phyloP scores from a whole-genome alignment of 92 coral and sea anemone genomes.

The Chrysogorgia sp. region DNA sequence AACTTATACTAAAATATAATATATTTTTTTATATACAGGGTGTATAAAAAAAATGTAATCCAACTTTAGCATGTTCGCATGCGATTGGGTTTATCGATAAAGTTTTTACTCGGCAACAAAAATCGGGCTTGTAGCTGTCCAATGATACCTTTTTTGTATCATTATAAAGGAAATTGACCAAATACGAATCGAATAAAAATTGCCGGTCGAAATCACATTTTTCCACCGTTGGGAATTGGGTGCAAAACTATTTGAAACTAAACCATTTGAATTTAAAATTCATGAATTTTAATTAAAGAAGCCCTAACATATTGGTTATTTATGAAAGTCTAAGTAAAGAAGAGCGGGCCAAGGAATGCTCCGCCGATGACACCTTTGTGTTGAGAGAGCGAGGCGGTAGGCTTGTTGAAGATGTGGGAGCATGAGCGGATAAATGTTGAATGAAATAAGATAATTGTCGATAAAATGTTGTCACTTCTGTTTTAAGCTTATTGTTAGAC shows the following conservation, averaged over 20 bases:
- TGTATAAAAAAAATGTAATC: too few relatives aligned
- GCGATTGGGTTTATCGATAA: too few relatives aligned
- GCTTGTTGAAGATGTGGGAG: too few relatives aligned
- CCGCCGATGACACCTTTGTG: too few relatives aligned
- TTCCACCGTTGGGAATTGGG: slow-evolving; percentile 45
- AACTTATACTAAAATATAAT: too few relatives aligned
- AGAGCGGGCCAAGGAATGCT: not conserved
- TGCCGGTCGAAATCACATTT: slow-evolving; percentile 21
- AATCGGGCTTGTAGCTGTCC: slow-evolving; percentile 2
- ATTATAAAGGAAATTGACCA: slow-evolving; percentile 12
- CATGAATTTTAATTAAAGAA: not conserved
- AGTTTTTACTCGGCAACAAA: too few relatives aligned
- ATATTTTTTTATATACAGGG: not conserved
- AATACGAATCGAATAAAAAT: slow-evolving; percentile 22
- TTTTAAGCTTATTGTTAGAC: too few relatives aligned
- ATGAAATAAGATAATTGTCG: too few relatives aligned
- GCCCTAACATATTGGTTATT: not conserved
- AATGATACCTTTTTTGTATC: slow-evolving; percentile 17
- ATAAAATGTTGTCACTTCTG: too few relatives aligned
- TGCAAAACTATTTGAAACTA: slow-evolving; percentile 30
- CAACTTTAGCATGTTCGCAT: too few relatives aligned
- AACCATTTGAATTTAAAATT: slow-evolving; percentile 23
- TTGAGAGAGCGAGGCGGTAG: too few relatives aligned
- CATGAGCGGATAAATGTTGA: too few relatives aligned
- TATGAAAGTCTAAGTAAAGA: not conserved